These are phyloP conservation scores for Cephalopterus ornatus DNA, from an alignment of 2,113 vertebrate species.

Conservation along the genomic window DNA sequence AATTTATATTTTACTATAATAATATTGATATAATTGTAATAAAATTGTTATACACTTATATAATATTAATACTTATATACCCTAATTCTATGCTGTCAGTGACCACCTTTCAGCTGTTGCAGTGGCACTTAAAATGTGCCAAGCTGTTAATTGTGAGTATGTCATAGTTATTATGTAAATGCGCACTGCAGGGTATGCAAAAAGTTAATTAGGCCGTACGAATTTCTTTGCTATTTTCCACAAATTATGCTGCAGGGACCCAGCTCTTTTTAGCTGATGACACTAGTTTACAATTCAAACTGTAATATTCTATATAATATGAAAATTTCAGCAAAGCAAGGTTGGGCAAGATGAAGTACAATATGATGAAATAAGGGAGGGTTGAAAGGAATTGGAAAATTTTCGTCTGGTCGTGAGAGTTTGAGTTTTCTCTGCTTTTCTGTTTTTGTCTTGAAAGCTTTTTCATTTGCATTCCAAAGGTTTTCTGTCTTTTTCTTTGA, in stretches of 20 bases:
- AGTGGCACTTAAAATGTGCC: background rate
- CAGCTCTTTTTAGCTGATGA: background rate
- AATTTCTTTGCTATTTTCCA: background rate
- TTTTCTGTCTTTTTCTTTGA: background rate
- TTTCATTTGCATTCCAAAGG: background rate
- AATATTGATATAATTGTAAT: background rate
- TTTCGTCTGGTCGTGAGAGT: background rate
- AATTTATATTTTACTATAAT: background rate
- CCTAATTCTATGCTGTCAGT: background rate
- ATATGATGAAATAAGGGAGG: accelerated
- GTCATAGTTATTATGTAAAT: background rate
- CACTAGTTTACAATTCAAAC: background rate
- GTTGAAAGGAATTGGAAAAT: background rate
- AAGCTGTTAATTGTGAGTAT: background rate
- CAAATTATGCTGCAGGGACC: background rate
- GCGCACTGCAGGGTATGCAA: background rate
- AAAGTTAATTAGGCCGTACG: background rate
- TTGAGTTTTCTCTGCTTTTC: background rate
- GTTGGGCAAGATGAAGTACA: background rate
- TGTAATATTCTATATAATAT: background rate
- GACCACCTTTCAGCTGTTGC: background rate
- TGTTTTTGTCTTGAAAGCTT: background rate
- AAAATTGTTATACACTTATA: background rate
- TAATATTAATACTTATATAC: background rate
- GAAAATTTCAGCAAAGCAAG: background rate